Evolutionary conservation across 2,797 vertebrate species (phyloP).

Genomic region (Parambassis ranga): DNA sequence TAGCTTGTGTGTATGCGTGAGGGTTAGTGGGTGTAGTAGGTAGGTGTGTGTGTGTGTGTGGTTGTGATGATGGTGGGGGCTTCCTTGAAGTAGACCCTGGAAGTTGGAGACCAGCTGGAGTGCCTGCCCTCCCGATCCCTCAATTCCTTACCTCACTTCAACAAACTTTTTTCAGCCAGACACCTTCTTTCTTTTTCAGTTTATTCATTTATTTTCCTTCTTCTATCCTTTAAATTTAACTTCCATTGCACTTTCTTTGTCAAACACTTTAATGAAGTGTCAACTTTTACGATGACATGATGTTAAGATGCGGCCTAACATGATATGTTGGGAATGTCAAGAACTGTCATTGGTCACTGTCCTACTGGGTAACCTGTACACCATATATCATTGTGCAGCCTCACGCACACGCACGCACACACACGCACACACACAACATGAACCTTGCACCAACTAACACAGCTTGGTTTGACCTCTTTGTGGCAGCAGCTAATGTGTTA

Average conservation of each 20-base stretch:
- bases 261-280: too few relatives aligned
- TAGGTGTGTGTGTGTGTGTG: conserved; percentile 2
- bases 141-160: conserved; percentile 25
- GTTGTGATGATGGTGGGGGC: too few relatives aligned
- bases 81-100: conserved; percentile 66
- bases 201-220: background rate
- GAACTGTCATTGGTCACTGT: conserved; percentile 10
- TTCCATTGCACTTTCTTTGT: too few relatives aligned
- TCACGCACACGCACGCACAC: background rate
- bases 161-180: conserved; percentile 6
- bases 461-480: conserved; percentile 48
- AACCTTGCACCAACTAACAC: conserved; percentile 16
- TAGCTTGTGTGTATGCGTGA: conserved; percentile 21
- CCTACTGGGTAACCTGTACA: conserved; percentile 7
- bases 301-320: background rate
- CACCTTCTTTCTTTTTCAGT: background rate
- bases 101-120: conserved; percentile 72
- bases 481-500: conserved; percentile 53
- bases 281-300: too few relatives aligned
- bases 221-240: background rate
- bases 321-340: conserved; percentile 36
- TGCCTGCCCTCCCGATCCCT: conserved; percentile 46
- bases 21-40: background rate
- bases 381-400: background rate
- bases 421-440: background rate